A percentile compares a stretch with the other conserved stretches of the same genome.
phyloP scores from a whole-genome alignment of 2,888 invertebrate genomes.

The Herminia tarsipennalis region DNA sequence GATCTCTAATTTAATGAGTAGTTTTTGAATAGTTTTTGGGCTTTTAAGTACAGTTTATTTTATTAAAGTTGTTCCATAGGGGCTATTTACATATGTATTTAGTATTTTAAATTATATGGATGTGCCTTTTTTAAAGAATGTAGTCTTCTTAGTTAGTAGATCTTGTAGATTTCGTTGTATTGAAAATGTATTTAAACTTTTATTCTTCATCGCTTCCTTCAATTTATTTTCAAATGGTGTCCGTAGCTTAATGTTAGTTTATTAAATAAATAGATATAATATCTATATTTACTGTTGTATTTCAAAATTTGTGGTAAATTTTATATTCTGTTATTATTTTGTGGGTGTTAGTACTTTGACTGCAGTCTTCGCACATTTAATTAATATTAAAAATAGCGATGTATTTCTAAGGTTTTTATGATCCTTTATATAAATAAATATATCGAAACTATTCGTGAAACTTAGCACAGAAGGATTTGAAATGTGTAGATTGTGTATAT shows the following conservation, averaged over 20 bases:
- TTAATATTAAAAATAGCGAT: constrained; percentile 19
- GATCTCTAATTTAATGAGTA: no score
- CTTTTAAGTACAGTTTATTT: no score
- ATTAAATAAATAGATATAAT: constrained; percentile 16
- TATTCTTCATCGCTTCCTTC: constrained; percentile 14
- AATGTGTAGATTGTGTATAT: constrained; percentile 55
- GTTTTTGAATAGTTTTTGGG: no score
- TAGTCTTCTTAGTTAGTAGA: constrained; percentile 48
- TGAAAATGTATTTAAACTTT: constrained; percentile 2
- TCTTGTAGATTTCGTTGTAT: constrained; percentile 27
- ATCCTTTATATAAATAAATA: constrained; percentile 34
- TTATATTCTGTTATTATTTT: constrained; percentile 27
- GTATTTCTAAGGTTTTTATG: constrained; percentile 41
- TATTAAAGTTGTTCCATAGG: constrained; percentile 1
- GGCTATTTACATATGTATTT: constrained; percentile 11
- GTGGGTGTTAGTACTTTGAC: constrained; percentile 32
- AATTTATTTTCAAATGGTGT: constrained; percentile 17
- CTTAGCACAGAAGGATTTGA: constrained; percentile 74
- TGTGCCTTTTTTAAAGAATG: constrained; percentile 71
- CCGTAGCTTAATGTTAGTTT: constrained; percentile 32
- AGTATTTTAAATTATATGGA: constrained; percentile 57
- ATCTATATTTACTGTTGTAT: constrained; percentile 21
- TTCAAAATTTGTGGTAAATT: constrained; percentile 16
- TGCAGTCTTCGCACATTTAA: constrained; percentile 19
- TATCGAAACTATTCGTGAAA: constrained; percentile 36